Conservation (phyloP, 2,113 vertebrate genomes). For the Limnothrissa miodon region DNA sequence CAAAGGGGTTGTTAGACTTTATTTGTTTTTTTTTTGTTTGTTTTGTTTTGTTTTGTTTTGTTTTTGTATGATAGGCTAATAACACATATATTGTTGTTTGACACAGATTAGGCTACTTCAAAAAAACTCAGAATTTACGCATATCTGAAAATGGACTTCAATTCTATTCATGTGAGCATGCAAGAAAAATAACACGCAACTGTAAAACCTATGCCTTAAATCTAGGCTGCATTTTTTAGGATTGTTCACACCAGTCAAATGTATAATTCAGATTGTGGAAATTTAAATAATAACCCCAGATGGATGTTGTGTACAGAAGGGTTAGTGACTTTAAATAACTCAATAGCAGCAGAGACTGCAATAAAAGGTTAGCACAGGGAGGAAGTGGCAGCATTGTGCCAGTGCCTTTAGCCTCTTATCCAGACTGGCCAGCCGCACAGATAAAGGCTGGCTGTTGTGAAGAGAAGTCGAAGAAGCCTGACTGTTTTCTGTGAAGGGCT, state of each 20-base stretch:
- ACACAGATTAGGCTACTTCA: no score
- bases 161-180: no score
- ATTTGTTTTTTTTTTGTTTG: no score
- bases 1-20: no score
- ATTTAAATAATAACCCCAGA: background rate
- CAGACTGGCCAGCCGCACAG: background rate
- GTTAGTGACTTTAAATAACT: no score
- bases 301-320: background rate
- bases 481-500: constrained; percentile 26
- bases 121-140: no score
- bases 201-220: background rate
- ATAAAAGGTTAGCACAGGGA: background rate
- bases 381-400: constrained; percentile 1
- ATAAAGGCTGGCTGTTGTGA: constrained; percentile 21
- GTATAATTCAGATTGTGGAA: background rate
- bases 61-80: no score
- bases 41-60: no score
- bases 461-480: background rate
- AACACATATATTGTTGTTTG: no score
- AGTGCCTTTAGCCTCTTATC: background rate
- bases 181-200: background rate
- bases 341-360: background rate
- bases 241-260: background rate
- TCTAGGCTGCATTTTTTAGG: background rate
- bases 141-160: no score